phyloP scores from a whole-genome alignment of 1,140 invertebrate species.

The Steinernema feltiae region DNA sequence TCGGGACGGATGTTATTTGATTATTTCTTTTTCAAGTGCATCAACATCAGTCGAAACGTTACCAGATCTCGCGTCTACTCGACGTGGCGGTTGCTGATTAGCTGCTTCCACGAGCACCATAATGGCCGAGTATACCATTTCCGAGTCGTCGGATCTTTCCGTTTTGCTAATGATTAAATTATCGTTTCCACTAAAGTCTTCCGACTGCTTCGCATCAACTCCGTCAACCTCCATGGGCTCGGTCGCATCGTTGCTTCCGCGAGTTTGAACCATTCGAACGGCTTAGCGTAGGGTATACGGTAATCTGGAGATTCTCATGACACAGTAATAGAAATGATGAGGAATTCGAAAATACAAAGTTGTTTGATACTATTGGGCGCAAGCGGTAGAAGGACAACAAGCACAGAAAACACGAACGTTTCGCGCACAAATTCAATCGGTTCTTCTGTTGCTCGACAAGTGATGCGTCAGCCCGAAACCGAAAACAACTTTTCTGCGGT shows the following conservation, averaged over 20 bases:
- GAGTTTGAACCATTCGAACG: conserved; percentile 1
- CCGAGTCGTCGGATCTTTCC: not conserved
- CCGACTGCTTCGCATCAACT: not conserved
- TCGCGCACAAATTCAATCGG: not conserved
- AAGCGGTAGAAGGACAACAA: not conserved
- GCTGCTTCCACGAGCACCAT: not conserved
- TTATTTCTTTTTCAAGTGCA: conserved; percentile 3
- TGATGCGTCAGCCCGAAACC: not conserved
- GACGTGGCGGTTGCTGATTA: not conserved
- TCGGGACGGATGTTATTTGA: conserved; percentile 9
- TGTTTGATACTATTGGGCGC: no score
- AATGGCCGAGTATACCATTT: not conserved
- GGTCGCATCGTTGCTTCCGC: not conserved
- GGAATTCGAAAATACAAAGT: not conserved
- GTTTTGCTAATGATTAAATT: conserved; percentile 9
- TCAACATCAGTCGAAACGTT: conserved; percentile 1
- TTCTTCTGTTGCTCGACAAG: not conserved
- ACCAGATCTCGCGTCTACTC: not conserved
- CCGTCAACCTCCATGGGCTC: not conserved
- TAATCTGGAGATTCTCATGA: not conserved
- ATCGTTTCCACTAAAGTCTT: not conserved
- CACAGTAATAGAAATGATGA: not conserved
- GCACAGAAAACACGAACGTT: not conserved
- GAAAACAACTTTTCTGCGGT: conserved; percentile 3
- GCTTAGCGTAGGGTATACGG: no score